Evolutionary conservation across 2,888 invertebrate species (phyloP), one percentile per base, ranked within the genome.

Genomic region (Pteria penguin): DNA sequence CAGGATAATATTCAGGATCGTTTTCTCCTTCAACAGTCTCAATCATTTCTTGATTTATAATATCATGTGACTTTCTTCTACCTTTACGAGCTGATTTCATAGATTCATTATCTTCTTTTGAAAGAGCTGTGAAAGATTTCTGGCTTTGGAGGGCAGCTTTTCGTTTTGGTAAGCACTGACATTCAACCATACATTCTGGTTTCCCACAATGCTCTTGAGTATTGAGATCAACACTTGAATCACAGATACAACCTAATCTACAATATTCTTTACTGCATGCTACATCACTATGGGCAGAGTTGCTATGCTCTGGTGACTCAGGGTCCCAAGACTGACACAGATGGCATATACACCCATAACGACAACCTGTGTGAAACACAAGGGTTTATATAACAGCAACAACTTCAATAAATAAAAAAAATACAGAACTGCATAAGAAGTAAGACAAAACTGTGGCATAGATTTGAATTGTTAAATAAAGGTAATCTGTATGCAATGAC

Each of bases 271-370:
- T 90, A 55, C 86, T 86, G 84, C 90, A 90, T 26, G 58, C 18
- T 24, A 32, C 61, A 22, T 52, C 29, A 8, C 22, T 27, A 14
- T 54, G 18, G n/a, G 24, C 29, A 14, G 61, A 22, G 11, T 67
- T 60, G 0, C 63, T 22, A 4, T 79, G 79, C 0, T 77, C 55
- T 52, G 83, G 82, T 26, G 80, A 84, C 3, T 82, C 81, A 22
- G 79, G 82, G 33, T 83, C 86, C 5, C 81, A 78, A 63, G 81
- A 76, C 73, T 82, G 84, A 79, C 87, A 89, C 60, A 90, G 83
- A 68, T 90, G 88, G 78, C 90, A 90, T 32, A 90, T 88, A 78
- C 90, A 90, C 29, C 90, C 89, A 82, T 89, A 90, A 8, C 89
- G 83, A 76, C 90, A 90, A 26, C 90, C 90, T 90, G 81, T 0